Conservation (phyloP, 2,797 vertebrate genomes). For the Myotis planiceps region DNA sequence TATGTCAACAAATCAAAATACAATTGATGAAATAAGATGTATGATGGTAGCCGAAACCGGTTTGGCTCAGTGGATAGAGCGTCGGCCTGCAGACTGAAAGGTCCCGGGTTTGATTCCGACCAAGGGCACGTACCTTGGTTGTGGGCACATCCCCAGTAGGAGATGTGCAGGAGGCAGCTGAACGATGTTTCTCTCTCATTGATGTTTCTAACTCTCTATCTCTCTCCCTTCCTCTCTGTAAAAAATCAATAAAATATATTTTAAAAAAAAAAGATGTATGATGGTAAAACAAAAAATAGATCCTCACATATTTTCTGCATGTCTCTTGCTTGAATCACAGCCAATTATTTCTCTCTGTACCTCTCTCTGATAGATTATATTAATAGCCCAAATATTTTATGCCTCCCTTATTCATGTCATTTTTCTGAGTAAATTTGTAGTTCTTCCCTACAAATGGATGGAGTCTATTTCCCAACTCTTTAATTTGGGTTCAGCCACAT, state of each 20-base stretch:
- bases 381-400: background rate
- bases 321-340: background rate
- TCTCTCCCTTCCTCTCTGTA: too few relatives aligned
- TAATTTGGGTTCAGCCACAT: background rate
- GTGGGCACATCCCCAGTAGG: too few relatives aligned
- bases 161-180: too few relatives aligned
- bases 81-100: too few relatives aligned
- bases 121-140: too few relatives aligned
- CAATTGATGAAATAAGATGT: background rate
- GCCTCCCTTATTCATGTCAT: background rate
- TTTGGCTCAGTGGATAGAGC: too few relatives aligned
- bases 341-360: background rate
- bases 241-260: too few relatives aligned
- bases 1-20: background rate
- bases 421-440: background rate
- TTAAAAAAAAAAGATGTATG: too few relatives aligned
- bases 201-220: too few relatives aligned
- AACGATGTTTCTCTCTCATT: too few relatives aligned
- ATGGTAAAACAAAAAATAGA: background rate
- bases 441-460: background rate
- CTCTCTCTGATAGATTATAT: background rate
- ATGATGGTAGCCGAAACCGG: too few relatives aligned
- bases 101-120: too few relatives aligned
- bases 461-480: background rate
- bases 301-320: background rate